Evolutionary conservation across 2,113 vertebrate species (phyloP), one percentile per base, ranked within the genome.

Genomic region (Diadophis punctatus): DNA sequence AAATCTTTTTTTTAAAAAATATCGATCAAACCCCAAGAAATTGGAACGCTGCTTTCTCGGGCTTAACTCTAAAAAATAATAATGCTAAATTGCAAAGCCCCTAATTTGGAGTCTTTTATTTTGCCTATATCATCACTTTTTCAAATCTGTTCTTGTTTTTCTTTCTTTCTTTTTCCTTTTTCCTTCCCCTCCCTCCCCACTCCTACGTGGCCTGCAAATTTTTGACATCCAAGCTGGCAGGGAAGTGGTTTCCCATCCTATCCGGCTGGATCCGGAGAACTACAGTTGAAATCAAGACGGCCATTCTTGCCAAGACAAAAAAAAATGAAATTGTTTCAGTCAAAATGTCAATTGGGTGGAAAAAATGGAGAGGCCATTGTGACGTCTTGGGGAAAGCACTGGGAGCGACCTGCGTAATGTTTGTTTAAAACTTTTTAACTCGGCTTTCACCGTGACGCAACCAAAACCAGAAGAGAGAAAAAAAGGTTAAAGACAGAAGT

Each of bases 401-500:
- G 25, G 8, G 86, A 0, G 10, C 48, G 48, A 53, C 7, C 4
- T 11, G 10, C 39, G 2, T n/a, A n/a, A 55, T 8, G 25, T 55
- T 80, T 88, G 60, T 14, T 49, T 92, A 48, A 20, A 80, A 46
- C 34, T 46, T n/a, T n/a, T n/a, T 22, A 92, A 80, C 60, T n/a
- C 11, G 9, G 60, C 25, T 34, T 9, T 55, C 39, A 27, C 49
- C 51, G 34, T 1, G 0, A 93, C 60, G n/a, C 86, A 92, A 89
- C 94, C 93, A 92, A 94, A 96, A 96, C 55, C 93, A 74, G 27
- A 88, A 91, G 56, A 60, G 92, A 87, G 46, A 95, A 95, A 46
- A n/a, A 95, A 95, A 96, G 94, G 95, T 94, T 95, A 95, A 95
- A 53, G 46, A 46, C 3, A 46, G 46, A 46, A 5, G 46, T 46